Percentiles rank a stretch among this genome's conserved stretches.
These are phyloP conservation scores for Salvelinus namaycush DNA, from an alignment of 2,113 vertebrate genomes.

Conservation along the genomic window DNA sequence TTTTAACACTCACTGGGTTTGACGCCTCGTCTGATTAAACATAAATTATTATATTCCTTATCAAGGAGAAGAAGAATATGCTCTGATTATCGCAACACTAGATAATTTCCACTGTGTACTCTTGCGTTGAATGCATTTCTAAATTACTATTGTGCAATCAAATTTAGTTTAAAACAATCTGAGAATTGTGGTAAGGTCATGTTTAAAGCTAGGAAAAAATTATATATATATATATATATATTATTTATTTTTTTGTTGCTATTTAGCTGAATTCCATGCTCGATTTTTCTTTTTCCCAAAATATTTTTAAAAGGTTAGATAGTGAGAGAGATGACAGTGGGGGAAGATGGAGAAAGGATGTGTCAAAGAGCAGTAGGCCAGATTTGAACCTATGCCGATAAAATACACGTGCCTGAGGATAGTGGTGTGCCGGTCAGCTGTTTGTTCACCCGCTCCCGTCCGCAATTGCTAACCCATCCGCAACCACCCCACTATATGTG, in stretches of 20 bases:
- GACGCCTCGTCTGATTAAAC: conserved; percentile 41
- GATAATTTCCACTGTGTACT: conserved; percentile 40
- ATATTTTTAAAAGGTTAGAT: too few relatives aligned
- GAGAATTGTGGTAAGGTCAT: conserved; percentile 20
- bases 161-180: conserved; percentile 43
- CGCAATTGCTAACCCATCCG: too few relatives aligned
- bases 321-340: too few relatives aligned
- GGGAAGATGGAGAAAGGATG: too few relatives aligned
- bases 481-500: too few relatives aligned
- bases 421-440: too few relatives aligned
- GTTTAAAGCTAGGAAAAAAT: not conserved
- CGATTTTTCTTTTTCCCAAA: too few relatives aligned
- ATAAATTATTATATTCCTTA: conserved; percentile 60
- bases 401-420: too few relatives aligned
- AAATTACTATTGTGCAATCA: conserved; percentile 25
- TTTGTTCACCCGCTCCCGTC: too few relatives aligned
- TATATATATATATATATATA: not conserved
- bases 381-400: too few relatives aligned
- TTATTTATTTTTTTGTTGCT: not conserved
- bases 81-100: conserved; percentile 50
- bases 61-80: conserved; percentile 36
- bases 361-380: too few relatives aligned
- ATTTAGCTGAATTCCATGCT: too few relatives aligned
- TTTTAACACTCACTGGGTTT: conserved; percentile 31
- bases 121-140: conserved; percentile 29